Evolutionary conservation across 2,797 vertebrate genomes (phyloP), one percentile per base, ranked within the genome.

Genomic region (Helostoma temminkii): DNA sequence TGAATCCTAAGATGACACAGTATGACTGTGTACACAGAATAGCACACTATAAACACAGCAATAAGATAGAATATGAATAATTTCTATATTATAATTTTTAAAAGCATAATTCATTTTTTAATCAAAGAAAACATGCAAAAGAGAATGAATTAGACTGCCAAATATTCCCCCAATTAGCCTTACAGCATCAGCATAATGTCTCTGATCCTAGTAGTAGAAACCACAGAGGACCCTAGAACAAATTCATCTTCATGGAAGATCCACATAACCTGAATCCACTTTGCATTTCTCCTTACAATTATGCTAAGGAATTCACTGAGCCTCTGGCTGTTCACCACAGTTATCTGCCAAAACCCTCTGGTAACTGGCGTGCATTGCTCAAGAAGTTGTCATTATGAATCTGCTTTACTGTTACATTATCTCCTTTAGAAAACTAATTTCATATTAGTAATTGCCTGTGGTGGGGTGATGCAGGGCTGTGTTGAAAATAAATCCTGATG

Each of bases 41-140:
- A 34, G 12, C 32, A 30, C 32, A 3, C 32, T 2, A n/a, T n/a
- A n/a, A 12, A 10, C 9, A 12, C 32, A 65, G 37, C 25, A 34
- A 54, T 57, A 54, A 50, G 16, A 34, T 21, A 3, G 6, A 74
- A 60, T 39, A 25, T 43, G 9, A 57, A 64, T 39, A 25, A n/a
- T 55, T 54, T 66, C 32, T 67, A 65, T 57, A 39, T 74, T 47
- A 54, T 60, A 60, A 78, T 76, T 76, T 52, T 66, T 45, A 32
- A 68, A 68, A 65, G 59, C 46, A 45, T 69, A 78, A 74, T 28
- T 8, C 15, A 82, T 81, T 89, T 87, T 88, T 85, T 87, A 77
- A 92, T 92, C 75, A 91, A 87, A 89, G 74, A 86, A 78, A 82
- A 71, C 43, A 77, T 49, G 63, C 61, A 84, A 86, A 90, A 79